Conservation (phyloP, 1,140 invertebrate genomes). For the Drosophila neocordata region DNA sequence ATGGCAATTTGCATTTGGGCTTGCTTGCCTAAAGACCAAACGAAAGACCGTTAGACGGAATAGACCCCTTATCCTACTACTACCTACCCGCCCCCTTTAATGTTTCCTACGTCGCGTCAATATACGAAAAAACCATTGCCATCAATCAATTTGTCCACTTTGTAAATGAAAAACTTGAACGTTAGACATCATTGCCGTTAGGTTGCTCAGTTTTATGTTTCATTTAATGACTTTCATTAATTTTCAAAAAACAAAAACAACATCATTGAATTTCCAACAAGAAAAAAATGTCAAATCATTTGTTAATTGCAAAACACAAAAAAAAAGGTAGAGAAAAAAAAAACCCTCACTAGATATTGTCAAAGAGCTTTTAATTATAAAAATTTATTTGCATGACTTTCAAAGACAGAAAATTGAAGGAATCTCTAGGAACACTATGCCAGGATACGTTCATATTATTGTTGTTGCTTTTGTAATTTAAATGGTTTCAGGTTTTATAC, state of each 20-base stretch:
- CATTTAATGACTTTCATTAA: constrained; percentile 61
- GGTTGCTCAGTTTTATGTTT: constrained; percentile 51
- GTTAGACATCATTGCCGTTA: constrained; percentile 22
- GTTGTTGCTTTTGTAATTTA: constrained; percentile 33
- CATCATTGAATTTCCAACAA: constrained; percentile 19
- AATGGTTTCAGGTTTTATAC: constrained; percentile 31
- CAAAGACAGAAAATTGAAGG: constrained; percentile 26
- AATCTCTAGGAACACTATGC: constrained; percentile 9
- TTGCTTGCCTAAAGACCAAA: constrained; percentile 22
- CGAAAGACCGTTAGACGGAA: neutral
- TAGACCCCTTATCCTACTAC: neutral
- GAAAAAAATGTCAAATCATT: constrained; percentile 54
- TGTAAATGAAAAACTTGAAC: constrained; percentile 56
- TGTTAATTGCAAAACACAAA: constrained; percentile 40
- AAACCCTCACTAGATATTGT: constrained; percentile 49
- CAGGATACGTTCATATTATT: neutral
- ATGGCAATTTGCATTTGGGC: constrained; percentile 59
- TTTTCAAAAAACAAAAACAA: constrained; percentile 23
- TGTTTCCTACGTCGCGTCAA: neutral
- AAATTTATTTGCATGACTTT: constrained; percentile 62
- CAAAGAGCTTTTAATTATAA: constrained; percentile 54
- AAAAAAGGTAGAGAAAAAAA: constrained; percentile 8
- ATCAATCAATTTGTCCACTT: constrained; percentile 60
- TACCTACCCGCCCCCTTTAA: neutral
- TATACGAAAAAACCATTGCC: constrained; percentile 11